These are phyloP conservation scores for Microtus richardsoni DNA, from an alignment of 2,113 vertebrate species.

Conservation along the genomic window DNA sequence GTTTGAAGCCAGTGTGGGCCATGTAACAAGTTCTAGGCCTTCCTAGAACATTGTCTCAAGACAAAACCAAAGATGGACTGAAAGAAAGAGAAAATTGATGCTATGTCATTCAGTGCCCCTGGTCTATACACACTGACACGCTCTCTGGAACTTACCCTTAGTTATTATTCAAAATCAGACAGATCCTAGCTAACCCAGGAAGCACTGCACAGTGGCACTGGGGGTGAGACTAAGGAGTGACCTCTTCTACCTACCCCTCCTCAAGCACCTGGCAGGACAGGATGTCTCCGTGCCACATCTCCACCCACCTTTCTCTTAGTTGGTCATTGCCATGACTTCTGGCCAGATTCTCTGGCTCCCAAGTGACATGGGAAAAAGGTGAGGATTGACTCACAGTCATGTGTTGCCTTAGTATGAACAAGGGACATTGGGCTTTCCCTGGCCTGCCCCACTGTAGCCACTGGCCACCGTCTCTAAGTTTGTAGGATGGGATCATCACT, in stretches of 20 bases:
- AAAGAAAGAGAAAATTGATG: background rate
- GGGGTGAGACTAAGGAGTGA: background rate
- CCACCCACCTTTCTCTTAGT: background rate
- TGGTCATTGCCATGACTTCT: background rate
- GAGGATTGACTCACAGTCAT: background rate
- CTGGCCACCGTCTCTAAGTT: background rate
- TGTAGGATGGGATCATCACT: too few relatives aligned
- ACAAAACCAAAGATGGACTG: background rate
- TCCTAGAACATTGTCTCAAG: background rate
- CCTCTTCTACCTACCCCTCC: background rate
- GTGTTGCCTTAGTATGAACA: background rate
- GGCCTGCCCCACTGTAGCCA: background rate
- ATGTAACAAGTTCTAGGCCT: background rate
- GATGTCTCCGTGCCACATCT: background rate
- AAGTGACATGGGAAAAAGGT: background rate
- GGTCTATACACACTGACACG: background rate
- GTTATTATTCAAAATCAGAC: background rate
- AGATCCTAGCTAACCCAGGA: background rate
- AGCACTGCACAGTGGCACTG: too few relatives aligned
- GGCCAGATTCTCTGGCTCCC: background rate
- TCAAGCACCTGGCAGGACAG: background rate
- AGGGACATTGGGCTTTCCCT: background rate
- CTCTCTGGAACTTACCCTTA: background rate
- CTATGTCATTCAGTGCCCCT: background rate
- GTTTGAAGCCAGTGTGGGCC: background rate